These are phyloP conservation scores for Cheilosia soror DNA, from an alignment of 2,888 invertebrate genomes.

Conservation along the genomic window DNA sequence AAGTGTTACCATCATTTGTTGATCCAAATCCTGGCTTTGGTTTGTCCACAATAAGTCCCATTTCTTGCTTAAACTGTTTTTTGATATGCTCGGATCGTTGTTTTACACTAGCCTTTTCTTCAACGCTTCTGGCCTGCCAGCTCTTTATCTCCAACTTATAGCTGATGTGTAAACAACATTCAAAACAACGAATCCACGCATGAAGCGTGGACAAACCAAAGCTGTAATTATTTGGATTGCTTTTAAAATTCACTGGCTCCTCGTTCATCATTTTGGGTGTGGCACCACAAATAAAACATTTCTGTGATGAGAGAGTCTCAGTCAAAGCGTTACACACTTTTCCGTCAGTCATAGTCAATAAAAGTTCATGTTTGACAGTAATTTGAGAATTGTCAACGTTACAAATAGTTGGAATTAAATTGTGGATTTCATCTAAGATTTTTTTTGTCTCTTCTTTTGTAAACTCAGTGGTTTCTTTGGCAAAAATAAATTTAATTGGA, in stretches of 20 bases:
- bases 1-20: too few relatives aligned
- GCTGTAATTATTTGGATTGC: conserved; percentile 1
- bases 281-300: conserved; percentile 1
- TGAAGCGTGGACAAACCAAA: neutral
- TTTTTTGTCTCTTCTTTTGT: neutral
- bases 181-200: conserved; percentile 2
- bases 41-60: too few relatives aligned
- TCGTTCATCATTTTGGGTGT: conserved; percentile 2
- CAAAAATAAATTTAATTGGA: neutral
- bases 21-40: too few relatives aligned
- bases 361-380: conserved; percentile 2
- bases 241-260: neutral
- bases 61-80: neutral
- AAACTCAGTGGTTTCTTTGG: too few relatives aligned
- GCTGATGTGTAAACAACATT: neutral
- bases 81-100: neutral
- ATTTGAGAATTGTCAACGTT: neutral
- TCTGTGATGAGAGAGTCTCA: neutral
- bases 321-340: conserved; percentile 3
- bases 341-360: conserved; percentile 3
- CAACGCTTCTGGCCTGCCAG: too few relatives aligned
- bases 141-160: neutral
- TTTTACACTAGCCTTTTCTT: too few relatives aligned
- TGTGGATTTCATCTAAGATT: neutral
- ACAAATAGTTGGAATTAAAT: conserved; percentile 9